phyloP scores from a whole-genome alignment of 1,140 invertebrate genomes.

The Popillia japonica region DNA sequence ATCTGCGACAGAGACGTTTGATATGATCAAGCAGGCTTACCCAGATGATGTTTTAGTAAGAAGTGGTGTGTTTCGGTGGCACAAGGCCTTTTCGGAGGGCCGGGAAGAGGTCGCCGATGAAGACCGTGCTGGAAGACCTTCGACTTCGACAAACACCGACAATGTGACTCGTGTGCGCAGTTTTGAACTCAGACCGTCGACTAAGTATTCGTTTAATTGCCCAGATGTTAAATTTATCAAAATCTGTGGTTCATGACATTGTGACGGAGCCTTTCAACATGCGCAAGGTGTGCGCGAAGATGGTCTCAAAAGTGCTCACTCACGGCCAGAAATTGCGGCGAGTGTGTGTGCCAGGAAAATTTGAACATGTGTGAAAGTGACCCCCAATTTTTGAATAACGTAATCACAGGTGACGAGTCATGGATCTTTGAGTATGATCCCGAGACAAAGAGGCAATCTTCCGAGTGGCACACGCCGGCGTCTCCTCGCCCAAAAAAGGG shows the following conservation, averaged over 20 bases:
- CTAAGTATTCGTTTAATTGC: too few species aligned
- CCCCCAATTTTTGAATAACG: conserved; percentile 27
- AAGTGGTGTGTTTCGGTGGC: conserved; percentile 23
- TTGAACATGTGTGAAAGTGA: neutral
- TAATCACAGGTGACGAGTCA: conserved; percentile 45
- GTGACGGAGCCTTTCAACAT: too few species aligned
- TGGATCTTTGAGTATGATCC: conserved; percentile 39
- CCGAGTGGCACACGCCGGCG: conserved; percentile 42
- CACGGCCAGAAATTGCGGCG: too few species aligned
- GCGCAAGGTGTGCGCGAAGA: too few species aligned
- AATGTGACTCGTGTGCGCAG: conserved; percentile 37
- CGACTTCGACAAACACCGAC: conserved; percentile 35
- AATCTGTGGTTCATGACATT: too few species aligned
- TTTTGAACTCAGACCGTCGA: conserved; percentile 9
- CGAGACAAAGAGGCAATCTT: conserved; percentile 51
- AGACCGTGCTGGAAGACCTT: conserved; percentile 17
- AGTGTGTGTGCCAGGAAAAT: too few species aligned
- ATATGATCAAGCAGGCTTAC: conserved; percentile 24
- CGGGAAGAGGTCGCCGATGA: conserved; percentile 2
- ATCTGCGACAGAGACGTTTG: conserved; percentile 1
- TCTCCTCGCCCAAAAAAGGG: conserved; percentile 47
- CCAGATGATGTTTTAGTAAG: conserved; percentile 17
- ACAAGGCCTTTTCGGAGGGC: conserved; percentile 16
- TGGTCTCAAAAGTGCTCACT: too few species aligned
- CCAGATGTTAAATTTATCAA: too few species aligned